Base-by-base conservation (phyloP, 1,140 invertebrate genomes). In the Heliothis subflexa region DNA sequence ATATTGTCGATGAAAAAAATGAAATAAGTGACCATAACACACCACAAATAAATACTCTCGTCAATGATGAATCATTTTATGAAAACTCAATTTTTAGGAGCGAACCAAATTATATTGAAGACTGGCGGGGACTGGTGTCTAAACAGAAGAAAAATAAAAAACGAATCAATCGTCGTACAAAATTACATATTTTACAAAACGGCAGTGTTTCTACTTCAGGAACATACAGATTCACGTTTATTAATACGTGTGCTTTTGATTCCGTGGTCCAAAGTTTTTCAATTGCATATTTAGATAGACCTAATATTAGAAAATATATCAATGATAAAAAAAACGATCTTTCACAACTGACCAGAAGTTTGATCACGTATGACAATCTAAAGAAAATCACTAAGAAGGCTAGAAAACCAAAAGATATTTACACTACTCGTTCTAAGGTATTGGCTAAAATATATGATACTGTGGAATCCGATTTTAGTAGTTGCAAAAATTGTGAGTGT, bases 101-200 rank as follows among this genome's bases (percentile, higher is more conserved):
- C 50, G 50, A 54, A 54, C 50, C 50, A 54, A 54, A 54, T 54
- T 54, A 54, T 54, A 54, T 54, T 54, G 50, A 54, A 54, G 50
- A 54, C 50, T 54, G 50, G 50, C 50, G 50, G 50, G 50, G 50
- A 54, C 50, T 54, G 50, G 50, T 54, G 50, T 54, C 50, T 54
- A 54, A 54, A 54, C 50, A 54, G 50, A 54, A 54, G 50, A 54
- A 54, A 54, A 54, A 54, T 54, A 54, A 54, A 54, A 54, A 54
- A 54, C 50, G 50, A 54, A 54, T 54, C 50, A 54, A 54, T 54
- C 50, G 50, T 54, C 50, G 50, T 54, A 54, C 50, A 54, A 54
- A 54, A 14, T 54, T 54, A 54, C 50, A 54, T 54, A 54, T 54
- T 54, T 54, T 54, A 54, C 50, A 54, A 54, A 54, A 54, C 50